phyloP scores from a whole-genome alignment of 2,113 vertebrate genomes.

The Suricata suricatta region DNA sequence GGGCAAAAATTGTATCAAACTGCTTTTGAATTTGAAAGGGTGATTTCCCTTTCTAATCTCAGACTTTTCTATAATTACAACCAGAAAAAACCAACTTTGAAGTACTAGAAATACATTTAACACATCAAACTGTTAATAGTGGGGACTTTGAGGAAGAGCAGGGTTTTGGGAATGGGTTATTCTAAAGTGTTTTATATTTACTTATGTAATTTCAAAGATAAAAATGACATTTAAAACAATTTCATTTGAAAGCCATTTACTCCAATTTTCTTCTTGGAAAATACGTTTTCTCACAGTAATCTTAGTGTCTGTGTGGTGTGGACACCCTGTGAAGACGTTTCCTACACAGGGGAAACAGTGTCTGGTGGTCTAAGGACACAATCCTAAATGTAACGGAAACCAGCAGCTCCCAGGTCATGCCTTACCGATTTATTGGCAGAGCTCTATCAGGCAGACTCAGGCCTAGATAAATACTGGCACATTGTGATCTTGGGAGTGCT shows the following conservation, averaged over 20 bases:
- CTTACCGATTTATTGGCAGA: background rate
- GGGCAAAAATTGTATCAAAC: background rate
- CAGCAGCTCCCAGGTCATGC: background rate
- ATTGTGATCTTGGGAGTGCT: background rate
- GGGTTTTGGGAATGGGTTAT: background rate
- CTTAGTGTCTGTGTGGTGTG: background rate
- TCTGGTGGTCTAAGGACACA: background rate
- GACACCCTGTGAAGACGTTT: background rate
- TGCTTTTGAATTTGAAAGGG: background rate
- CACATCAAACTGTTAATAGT: slow-evolving; percentile 31
- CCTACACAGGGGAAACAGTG: background rate
- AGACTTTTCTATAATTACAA: slow-evolving; percentile 16
- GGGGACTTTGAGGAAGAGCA: background rate
- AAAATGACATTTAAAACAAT: background rate
- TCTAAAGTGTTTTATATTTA: background rate
- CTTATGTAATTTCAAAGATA: background rate
- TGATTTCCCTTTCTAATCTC: background rate
- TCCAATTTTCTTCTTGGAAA: background rate
- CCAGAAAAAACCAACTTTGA: slow-evolving; percentile 12
- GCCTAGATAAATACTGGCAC: background rate
- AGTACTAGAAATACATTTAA: background rate
- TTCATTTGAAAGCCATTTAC: background rate
- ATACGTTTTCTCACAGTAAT: background rate
- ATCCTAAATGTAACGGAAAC: background rate
- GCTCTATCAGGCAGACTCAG: background rate